Evolutionary conservation across 2,888 invertebrate species (phyloP), one percentile per base, ranked within the genome.

Genomic region (Lasioglossum leucozonium): DNA sequence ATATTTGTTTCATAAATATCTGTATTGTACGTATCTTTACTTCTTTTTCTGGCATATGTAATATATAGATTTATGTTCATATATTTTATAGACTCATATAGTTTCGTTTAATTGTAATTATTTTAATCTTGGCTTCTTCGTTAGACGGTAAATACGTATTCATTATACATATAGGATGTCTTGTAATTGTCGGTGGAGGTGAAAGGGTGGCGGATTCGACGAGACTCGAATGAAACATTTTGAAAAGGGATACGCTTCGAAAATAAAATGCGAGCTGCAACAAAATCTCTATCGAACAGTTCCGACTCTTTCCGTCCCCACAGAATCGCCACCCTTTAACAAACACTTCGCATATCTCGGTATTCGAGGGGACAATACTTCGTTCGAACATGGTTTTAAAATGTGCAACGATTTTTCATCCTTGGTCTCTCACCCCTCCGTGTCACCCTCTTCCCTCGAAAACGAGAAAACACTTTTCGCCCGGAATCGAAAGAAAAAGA

Each of bases 1-100:
- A 92, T 90, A 89, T 91, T 90, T 91, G 92, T 42, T 92, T 91
- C 92, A 92, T 93, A 93, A 92, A 93, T 93, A 92, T 91, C 92
- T 92, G 91, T 91, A 67, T 67, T 90, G 90, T 91, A 91, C 92
- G 88, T 92, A 91, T 92, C 91, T 90, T 87, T 86, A 84, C 87
- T 91, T 92, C 86, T 90, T 92, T 90, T 89, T 89, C 37, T 67
- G 67, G 34, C 67, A 37, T 65, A 65, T 65, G 26, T 58, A 16
- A 65, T 65, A 65, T 37, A 34, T 34, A 65, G 8, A 65, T 65
- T 34, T 65, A 10, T 65, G 10, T 92, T 91, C 92, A 92, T 91
- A 92, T 92, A 91, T 92, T 92, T 92, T 88, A 88, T 91, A 91
- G 87, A 92, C 82, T 88, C 91, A 91, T 91, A 91, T 91, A 88